Conservation (phyloP, 2,797 vertebrate species). For the Rallus crepitans region DNA sequence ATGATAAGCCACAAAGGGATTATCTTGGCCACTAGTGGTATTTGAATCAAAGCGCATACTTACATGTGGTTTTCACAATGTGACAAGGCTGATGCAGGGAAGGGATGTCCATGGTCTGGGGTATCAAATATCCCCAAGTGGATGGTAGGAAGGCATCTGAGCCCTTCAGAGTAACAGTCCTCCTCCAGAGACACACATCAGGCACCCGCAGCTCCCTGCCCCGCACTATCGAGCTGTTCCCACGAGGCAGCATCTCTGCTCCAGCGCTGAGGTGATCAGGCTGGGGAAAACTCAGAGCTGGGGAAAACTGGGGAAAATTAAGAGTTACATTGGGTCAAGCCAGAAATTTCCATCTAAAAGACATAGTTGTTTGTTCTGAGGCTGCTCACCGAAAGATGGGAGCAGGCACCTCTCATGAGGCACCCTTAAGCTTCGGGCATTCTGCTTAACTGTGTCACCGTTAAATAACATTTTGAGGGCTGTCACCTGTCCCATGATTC, state of each 20-base stretch:
- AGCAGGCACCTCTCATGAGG: not conserved
- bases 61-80: rapidly evolving
- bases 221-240: rapidly evolving
- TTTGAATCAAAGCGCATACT: not conserved
- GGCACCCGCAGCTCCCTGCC: not conserved
- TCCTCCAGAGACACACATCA: not conserved
- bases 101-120: not conserved
- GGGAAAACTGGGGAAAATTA: not conserved
- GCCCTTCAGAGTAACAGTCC: not conserved
- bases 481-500: not conserved
- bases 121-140: not conserved
- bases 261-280: not conserved
- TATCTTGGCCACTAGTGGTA: not conserved
- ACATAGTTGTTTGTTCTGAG: not conserved
- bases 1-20: not conserved
- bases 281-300: not conserved
- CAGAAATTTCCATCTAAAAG: not conserved
- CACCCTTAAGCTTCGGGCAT: not conserved
- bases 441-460: not conserved
- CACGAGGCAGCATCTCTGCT: rapidly evolving
- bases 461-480: not conserved
- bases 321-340: not conserved
- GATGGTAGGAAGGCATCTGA: not conserved
- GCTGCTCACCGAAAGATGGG: not conserved
- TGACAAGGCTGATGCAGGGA: not conserved